Evolutionary conservation across 1,140 invertebrate genomes (phyloP).

Genomic region (Drosophila rhopaloa): DNA sequence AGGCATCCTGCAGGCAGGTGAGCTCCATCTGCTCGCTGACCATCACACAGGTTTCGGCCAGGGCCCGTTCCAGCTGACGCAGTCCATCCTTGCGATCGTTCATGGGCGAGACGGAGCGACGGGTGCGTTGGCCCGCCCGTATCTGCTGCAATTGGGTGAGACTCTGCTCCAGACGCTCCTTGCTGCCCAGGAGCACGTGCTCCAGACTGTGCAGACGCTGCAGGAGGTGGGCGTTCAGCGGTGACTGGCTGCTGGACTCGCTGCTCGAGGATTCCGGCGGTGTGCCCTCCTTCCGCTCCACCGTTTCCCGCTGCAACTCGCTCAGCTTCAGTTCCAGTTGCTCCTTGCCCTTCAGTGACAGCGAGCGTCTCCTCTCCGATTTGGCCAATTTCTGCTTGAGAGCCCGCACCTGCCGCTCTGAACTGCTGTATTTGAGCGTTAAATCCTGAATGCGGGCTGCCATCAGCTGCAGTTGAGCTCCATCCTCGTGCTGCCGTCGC

Average conservation of each 20-base stretch:
- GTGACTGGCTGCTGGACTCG: constrained; percentile 37
- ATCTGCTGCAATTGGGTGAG: constrained; percentile 86
- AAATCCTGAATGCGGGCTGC: constrained; percentile 93
- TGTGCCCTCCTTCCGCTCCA: constrained; percentile 86
- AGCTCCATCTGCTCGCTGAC: constrained; percentile 71
- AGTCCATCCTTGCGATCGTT: constrained; percentile 87
- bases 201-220: constrained; percentile 87
- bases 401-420: constrained; percentile 92
- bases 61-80: constrained; percentile 86
- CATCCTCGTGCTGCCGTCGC: constrained; percentile 88
- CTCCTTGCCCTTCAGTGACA: constrained; percentile 92
- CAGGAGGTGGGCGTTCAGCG: constrained; percentile 85
- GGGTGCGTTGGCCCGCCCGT: constrained; percentile 85
- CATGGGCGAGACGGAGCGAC: constrained; percentile 86
- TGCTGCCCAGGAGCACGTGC: constrained; percentile 86
- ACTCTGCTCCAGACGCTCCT: constrained; percentile 80
- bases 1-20: constrained; percentile 84
- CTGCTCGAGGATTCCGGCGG: constrained; percentile 54
- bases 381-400: constrained; percentile 92
- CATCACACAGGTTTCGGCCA: constrained; percentile 86
- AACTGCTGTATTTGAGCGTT: constrained; percentile 91
- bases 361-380: constrained; percentile 91
- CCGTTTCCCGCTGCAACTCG: constrained; percentile 92
- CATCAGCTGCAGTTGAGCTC: constrained; percentile 91
- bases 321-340: constrained; percentile 92